Evolutionary conservation across 2,888 invertebrate species (phyloP), one percentile per base, ranked within the genome.

Genomic region (Campoplex nolae): DNA sequence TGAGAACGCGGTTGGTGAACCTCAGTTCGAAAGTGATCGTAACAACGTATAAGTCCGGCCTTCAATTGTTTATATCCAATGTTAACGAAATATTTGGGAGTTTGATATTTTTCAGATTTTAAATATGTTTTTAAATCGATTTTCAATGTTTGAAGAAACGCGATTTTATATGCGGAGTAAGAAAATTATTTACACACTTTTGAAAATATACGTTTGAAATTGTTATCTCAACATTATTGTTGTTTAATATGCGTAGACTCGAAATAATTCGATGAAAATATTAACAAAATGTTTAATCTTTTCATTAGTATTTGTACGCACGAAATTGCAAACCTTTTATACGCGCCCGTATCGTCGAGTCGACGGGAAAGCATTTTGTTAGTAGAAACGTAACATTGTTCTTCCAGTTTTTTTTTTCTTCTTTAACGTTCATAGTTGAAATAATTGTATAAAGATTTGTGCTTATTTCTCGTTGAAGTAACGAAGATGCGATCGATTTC

Each of bases 381-480:
- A 8, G 18, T 32, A 48, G 28, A 32, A 74, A n/a, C 35, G 54
- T 18, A 23, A 18, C 54, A 74, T 54, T 54, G 32, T 74, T 74
- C 38, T 56, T n/a, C 28, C 35, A 74, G 38, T 35, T 13, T 54
- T 3, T 23, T 23, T 23, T 23, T 23, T 23, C 23, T 23, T 23
- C 0, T 54, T 32, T 38, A 54, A 54, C 73, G 54, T 28, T 42
- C 23, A 13, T 23, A 28, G 58, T 42, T 35, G 65, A 48, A 77
- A 77, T 65, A 35, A 51, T 67, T 67, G 76, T 56, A 51, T 65
- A 32, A 51, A 77, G 51, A 77, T 77, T 48, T 32, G 51, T 38
- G 76, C 65, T 16, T 32, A 35, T 48, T 51, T 32, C 6, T 65
- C 35, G 45, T 28, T 18, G 35, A 62, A 75, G 28, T 75, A 51